Percentiles rank a stretch among this genome's conserved stretches.
These are phyloP conservation scores for Ovis canadensis DNA, from an alignment of 2,113 vertebrate genomes.

Conservation along the genomic window DNA sequence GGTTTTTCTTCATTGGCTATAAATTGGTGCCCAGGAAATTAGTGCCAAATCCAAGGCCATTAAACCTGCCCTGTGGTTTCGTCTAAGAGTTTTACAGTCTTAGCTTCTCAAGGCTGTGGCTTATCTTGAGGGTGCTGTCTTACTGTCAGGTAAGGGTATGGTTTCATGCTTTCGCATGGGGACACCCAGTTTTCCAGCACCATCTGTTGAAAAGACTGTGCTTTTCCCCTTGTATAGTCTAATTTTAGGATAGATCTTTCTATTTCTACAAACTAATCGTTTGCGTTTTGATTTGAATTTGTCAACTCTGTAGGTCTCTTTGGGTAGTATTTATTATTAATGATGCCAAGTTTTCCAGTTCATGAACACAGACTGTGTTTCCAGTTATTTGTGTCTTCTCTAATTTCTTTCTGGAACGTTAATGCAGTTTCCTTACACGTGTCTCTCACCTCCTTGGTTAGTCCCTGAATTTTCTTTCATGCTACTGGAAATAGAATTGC, in stretches of 20 bases:
- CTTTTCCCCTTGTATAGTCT: not conserved
- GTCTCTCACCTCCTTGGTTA: not conserved
- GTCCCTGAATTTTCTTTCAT: not conserved
- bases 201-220: not conserved
- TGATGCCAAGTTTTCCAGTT: not conserved
- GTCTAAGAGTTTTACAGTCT: not conserved
- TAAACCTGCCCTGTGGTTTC: not conserved
- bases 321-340: not conserved
- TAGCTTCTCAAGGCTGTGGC: not conserved
- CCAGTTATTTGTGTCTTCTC: not conserved
- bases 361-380: not conserved
- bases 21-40: not conserved
- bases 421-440: not conserved
- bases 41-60: not conserved
- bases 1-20: not conserved
- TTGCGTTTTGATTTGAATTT: not conserved
- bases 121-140: not conserved
- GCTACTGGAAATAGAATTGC: not conserved
- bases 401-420: not conserved
- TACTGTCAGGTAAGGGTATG: not conserved
- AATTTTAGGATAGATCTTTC: not conserved
- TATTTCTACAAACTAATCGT: not conserved
- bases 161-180: rapidly evolving
- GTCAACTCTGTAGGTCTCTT: not conserved
- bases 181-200: not conserved